These are phyloP conservation scores for Leptinotarsa lineolata DNA, from an alignment of 1,140 invertebrate genomes.

Conservation along the genomic window DNA sequence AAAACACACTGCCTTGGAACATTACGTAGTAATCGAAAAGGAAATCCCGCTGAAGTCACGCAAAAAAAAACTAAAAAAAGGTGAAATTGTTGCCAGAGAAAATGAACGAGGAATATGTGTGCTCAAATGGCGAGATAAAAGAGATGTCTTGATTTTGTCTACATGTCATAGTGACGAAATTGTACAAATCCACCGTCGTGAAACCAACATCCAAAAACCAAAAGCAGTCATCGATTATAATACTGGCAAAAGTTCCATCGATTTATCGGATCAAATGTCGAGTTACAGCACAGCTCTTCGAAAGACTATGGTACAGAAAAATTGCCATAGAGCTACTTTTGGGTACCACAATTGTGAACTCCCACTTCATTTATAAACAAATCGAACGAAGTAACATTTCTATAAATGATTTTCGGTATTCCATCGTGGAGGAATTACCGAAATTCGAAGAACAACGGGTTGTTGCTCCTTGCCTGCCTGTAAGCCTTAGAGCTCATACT, in stretches of 20 bases:
- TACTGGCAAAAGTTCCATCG: constrained; percentile 51
- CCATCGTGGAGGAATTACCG: constrained; percentile 2
- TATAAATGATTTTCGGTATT: constrained; percentile 20
- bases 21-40: constrained; percentile 42
- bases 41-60: neutral
- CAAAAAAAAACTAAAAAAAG: neutral
- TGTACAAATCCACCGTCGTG: constrained; percentile 39
- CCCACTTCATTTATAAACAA: constrained; percentile 39
- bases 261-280: constrained; percentile 53
- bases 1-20: constrained; percentile 52
- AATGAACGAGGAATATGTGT: neutral
- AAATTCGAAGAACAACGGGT: neutral
- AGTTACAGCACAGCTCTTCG: constrained; percentile 11
- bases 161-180: constrained; percentile 47
- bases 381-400: constrained; percentile 19
- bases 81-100: neutral
- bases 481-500: neutral
- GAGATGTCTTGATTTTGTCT: constrained; percentile 47
- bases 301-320: neutral
- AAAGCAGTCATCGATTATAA: constrained; percentile 52
- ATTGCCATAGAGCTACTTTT: constrained; percentile 50
- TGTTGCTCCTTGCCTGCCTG: neutral
- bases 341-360: constrained; percentile 49
- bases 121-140: neutral
- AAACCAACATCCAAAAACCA: constrained; percentile 45